Evolutionary conservation across 2,797 vertebrate species (phyloP).

Genomic region (Lacerta viridis): DNA sequence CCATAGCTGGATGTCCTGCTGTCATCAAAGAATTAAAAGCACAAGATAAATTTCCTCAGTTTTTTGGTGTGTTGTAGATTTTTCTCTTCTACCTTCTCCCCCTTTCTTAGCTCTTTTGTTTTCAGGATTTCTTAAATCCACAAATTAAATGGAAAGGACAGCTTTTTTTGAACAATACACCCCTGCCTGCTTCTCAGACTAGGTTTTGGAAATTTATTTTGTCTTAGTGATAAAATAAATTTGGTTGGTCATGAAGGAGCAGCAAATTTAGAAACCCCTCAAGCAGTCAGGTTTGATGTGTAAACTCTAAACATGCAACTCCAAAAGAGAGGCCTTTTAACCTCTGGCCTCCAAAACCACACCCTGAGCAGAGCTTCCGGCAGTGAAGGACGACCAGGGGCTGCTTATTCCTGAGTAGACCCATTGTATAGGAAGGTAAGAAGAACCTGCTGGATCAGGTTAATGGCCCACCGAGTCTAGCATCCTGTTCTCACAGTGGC

Average conservation of each 20-base stretch:
- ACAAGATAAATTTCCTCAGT: background rate
- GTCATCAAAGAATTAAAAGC: background rate
- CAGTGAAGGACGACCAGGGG: too few species aligned
- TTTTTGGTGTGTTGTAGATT: background rate
- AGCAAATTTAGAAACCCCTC: background rate
- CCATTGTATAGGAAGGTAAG: too few species aligned
- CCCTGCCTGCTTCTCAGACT: too few species aligned
- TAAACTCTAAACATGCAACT: background rate
- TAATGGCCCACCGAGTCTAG: too few species aligned
- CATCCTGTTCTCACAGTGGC: too few species aligned
- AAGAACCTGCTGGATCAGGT: too few species aligned
- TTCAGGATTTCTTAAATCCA: background rate
- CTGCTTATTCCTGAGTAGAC: too few species aligned
- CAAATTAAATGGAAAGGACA: background rate
- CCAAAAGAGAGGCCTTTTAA: too few species aligned
- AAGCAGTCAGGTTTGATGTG: background rate
- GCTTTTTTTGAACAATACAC: background rate
- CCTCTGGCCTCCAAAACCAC: too few species aligned
- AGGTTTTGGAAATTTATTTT: background rate
- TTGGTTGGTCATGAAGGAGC: background rate
- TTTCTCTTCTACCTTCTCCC: background rate
- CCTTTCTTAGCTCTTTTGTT: background rate
- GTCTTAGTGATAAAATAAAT: background rate
- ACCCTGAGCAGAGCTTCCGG: too few species aligned
- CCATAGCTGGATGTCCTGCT: background rate